Percentiles rank a stretch among this genome's conserved stretches.
These are phyloP conservation scores for Erannis defoliaria DNA, from an alignment of 2,888 invertebrate species.

Conservation along the genomic window DNA sequence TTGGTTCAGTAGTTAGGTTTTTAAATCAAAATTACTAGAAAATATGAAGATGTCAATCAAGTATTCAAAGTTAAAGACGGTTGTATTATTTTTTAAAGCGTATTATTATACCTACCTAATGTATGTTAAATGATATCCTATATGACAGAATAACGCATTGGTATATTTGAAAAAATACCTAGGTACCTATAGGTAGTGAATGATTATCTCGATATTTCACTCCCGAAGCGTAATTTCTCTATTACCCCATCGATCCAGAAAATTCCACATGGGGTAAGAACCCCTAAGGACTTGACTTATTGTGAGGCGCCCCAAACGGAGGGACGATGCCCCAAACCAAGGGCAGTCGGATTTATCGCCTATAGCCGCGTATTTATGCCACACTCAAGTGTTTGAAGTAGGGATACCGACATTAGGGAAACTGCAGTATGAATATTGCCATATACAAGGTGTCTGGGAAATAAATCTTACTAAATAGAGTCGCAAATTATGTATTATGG, in stretches of 20 bases:
- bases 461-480: too few relatives aligned
- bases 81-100: too few relatives aligned
- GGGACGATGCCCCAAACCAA: constrained; percentile 62
- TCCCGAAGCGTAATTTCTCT: constrained; percentile 29
- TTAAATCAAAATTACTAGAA: too few relatives aligned
- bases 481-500: too few relatives aligned
- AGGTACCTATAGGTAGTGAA: neutral
- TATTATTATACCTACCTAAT: too few relatives aligned
- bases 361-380: constrained; percentile 67
- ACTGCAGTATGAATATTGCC: constrained; percentile 12
- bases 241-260: constrained; percentile 39
- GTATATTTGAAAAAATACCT: neutral
- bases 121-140: too few relatives aligned
- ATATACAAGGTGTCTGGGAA: neutral
- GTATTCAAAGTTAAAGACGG: too few relatives aligned
- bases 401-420: constrained; percentile 27
- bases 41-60: too few relatives aligned
- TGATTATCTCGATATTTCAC: constrained; percentile 19
- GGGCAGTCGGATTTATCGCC: constrained; percentile 74
- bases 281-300: constrained; percentile 72
- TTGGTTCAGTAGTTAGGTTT: too few relatives aligned
- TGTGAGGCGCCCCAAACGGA: constrained; percentile 56
- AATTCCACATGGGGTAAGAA: constrained; percentile 48
- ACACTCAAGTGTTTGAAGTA: constrained; percentile 57
- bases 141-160: too few relatives aligned